Evolutionary conservation across 1,140 invertebrate species (phyloP).

Genomic region (Drosophila orena): DNA sequence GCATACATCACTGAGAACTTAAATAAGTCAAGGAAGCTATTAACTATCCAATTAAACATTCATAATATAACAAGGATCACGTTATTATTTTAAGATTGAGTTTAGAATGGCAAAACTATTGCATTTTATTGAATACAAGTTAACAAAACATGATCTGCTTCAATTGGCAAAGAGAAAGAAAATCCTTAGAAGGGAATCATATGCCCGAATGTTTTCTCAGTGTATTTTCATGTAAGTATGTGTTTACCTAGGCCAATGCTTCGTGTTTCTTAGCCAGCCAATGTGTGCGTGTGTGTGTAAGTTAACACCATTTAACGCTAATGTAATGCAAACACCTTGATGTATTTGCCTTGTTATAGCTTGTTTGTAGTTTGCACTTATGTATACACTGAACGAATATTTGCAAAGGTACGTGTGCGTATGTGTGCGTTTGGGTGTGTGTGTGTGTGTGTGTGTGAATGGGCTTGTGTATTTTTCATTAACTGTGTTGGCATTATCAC

Average conservation of each 20-base stretch:
- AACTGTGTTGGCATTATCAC: constrained; percentile 68
- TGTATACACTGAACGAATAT: constrained; percentile 50
- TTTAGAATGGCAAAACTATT: no score
- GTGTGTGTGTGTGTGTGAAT: constrained; percentile 13
- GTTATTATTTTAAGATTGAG: no score
- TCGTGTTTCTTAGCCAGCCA: constrained; percentile 37
- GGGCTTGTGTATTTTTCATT: constrained; percentile 76
- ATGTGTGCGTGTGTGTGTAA: constrained; percentile 47
- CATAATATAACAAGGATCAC: no score
- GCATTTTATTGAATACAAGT: no score
- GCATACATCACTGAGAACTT: not conserved
- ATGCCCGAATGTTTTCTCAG: not conserved
- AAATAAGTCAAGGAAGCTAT: not conserved
- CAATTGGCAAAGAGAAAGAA: no score
- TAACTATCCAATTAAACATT: no score
- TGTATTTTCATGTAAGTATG: not conserved
- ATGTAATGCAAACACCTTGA: constrained; percentile 79
- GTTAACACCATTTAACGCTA: constrained; percentile 82
- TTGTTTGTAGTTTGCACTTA: constrained; percentile 42
- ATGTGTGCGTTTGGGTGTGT: constrained; percentile 4
- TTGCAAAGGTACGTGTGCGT: constrained; percentile 35
- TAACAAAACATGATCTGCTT: no score
- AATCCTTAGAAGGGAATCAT: no score
- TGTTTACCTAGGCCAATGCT: constrained; percentile 55
- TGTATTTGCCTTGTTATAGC: constrained; percentile 75